Percentiles rank a stretch among this genome's conserved stretches.
Evolutionary conservation across 2,888 invertebrate genomes (phyloP).

Genomic region (Lepidonotus clava): DNA sequence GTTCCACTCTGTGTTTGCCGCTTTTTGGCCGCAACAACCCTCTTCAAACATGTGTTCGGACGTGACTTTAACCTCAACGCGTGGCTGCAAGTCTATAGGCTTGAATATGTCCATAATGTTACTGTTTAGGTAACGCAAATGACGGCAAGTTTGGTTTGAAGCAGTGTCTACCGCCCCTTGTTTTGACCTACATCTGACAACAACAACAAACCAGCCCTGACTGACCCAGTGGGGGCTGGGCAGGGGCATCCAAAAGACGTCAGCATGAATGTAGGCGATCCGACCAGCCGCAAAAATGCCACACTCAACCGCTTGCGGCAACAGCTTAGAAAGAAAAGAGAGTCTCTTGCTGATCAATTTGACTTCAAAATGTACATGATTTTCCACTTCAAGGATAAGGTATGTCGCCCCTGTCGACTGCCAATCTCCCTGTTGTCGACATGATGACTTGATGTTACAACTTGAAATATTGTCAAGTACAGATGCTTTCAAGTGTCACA

Average conservation of each 20-base stretch:
- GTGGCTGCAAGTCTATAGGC: constrained; percentile 31
- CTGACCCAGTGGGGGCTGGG: constrained; percentile 18
- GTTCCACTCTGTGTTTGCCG: not conserved
- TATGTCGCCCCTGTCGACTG: constrained; percentile 59
- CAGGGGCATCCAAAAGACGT: not conserved
- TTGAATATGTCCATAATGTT: not conserved
- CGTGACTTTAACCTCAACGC: constrained; percentile 34
- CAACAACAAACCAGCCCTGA: constrained; percentile 28
- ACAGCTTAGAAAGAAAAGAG: constrained; percentile 76
- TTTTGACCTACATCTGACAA: constrained; percentile 20
- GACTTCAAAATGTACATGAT: constrained; percentile 79
- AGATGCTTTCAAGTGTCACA: not conserved
- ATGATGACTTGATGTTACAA: not conserved
- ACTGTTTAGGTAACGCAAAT: constrained; percentile 54
- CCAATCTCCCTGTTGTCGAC: not conserved
- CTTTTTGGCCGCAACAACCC: constrained; percentile 47
- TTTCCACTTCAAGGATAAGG: constrained; percentile 79
- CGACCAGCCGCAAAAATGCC: constrained; percentile 46
- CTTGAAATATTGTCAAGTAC: not conserved
- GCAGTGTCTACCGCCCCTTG: not conserved
- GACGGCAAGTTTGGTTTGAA: constrained; percentile 27
- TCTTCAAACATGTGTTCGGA: constrained; percentile 48
- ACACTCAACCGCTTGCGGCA: constrained; percentile 70
- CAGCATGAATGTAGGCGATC: constrained; percentile 46
- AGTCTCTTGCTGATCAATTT: constrained; percentile 80